Percentiles rank a stretch among this genome's conserved stretches.
Evolutionary conservation across 2,888 invertebrate genomes (phyloP).

Genomic region (Ectemnius lituratus): DNA sequence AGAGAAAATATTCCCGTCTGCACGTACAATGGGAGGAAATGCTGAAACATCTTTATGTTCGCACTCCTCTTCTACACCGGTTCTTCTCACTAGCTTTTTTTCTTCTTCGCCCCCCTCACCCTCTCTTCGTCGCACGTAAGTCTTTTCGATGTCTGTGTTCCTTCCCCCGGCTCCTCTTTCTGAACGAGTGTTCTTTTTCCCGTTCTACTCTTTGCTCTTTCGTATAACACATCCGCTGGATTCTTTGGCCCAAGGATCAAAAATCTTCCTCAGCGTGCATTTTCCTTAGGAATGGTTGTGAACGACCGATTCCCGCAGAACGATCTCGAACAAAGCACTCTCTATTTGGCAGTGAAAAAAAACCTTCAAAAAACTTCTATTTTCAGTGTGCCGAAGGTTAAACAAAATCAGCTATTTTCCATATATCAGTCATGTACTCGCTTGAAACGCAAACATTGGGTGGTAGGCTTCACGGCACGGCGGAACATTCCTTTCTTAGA

Average conservation of each 20-base stretch:
- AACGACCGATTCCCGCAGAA: conserved; percentile 32
- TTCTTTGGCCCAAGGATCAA: conserved; percentile 59
- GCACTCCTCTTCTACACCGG: conserved; percentile 11
- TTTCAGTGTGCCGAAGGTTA: background rate
- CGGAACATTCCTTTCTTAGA: too few species aligned
- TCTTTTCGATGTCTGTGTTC: conserved; percentile 16
- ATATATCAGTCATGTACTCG: too few species aligned
- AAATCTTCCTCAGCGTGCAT: conserved; percentile 60
- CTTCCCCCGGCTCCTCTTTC: background rate
- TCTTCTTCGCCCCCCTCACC: background rate
- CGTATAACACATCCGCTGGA: conserved; percentile 51
- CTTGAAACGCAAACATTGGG: too few species aligned
- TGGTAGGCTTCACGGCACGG: too few species aligned
- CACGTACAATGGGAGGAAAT: conserved; percentile 39
- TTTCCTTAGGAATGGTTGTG: conserved; percentile 45
- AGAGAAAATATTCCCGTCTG: conserved; percentile 32
- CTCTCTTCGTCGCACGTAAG: conserved; percentile 11
- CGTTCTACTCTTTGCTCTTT: conserved; percentile 33
- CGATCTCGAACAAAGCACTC: too few species aligned
- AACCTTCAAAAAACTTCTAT: background rate
- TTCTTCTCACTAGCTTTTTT: conserved; percentile 17
- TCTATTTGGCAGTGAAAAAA: too few species aligned
- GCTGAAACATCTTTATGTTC: conserved; percentile 49
- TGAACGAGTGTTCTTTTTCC: conserved; percentile 19
- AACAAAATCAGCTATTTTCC: too few species aligned